Evolutionary conservation across 2,113 vertebrate species (phyloP).

Genomic region (Dicrurus megarhynchus): DNA sequence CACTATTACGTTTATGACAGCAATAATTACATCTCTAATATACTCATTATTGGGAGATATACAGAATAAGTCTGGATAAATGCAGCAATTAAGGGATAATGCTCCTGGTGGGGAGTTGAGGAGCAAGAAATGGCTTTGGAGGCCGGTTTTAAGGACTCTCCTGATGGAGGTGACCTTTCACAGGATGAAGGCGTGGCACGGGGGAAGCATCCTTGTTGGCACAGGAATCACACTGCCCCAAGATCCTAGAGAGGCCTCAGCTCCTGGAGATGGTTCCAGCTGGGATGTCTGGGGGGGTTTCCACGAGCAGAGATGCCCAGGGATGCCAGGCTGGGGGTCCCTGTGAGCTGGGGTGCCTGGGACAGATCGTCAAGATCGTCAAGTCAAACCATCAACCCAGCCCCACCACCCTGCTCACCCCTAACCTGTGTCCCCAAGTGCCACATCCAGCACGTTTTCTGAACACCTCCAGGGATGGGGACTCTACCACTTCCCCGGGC

Average conservation of each 20-base stretch:
- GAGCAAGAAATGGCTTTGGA: neutral
- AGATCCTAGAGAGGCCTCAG: neutral
- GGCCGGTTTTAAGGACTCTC: neutral
- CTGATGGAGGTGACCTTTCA: neutral
- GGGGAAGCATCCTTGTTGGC: neutral
- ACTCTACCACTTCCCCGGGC: neutral
- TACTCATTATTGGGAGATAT: conserved; percentile 61
- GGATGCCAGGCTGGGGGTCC: neutral
- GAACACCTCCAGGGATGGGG: neutral
- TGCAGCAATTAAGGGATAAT: conserved; percentile 57
- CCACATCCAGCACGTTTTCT: neutral
- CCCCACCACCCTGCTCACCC: neutral
- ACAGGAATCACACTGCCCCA: accelerated
- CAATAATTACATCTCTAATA: conserved; percentile 68
- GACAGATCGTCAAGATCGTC: accelerated
- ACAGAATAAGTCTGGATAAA: conserved; percentile 61
- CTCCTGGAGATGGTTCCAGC: neutral
- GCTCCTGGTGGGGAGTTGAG: conserved; percentile 18
- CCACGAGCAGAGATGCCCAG: accelerated
- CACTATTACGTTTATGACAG: conserved; percentile 65
- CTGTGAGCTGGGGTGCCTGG: neutral
- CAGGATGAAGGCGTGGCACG: accelerated
- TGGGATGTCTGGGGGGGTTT: neutral
- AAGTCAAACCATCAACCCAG: neutral
- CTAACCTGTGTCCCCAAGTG: neutral